These are phyloP conservation scores for Chymomyza costata DNA, from an alignment of 1,140 invertebrate species.

Conservation along the genomic window DNA sequence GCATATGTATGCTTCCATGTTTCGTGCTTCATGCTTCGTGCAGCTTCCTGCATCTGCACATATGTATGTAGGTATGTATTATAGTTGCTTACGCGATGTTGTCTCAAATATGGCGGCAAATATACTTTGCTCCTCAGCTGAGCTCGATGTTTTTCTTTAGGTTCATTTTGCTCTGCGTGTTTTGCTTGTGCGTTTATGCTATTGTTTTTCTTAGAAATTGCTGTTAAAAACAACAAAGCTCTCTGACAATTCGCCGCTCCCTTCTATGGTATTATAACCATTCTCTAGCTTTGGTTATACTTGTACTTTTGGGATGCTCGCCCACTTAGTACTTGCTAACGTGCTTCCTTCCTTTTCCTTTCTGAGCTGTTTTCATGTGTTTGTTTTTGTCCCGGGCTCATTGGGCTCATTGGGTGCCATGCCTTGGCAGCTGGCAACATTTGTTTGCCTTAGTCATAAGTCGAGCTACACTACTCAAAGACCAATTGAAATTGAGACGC, in stretches of 20 bases:
- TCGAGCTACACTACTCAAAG: too few species aligned
- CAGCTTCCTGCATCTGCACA: too few species aligned
- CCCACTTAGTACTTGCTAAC: not conserved
- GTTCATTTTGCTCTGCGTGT: constrained; percentile 1
- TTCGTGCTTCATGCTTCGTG: constrained; percentile 15
- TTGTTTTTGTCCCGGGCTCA: constrained; percentile 5
- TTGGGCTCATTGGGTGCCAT: not conserved
- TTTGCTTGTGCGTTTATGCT: constrained; percentile 12
- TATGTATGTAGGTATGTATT: too few species aligned
- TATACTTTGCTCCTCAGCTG: constrained; percentile 52
- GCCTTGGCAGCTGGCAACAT: not conserved
- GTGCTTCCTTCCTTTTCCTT: not conserved
- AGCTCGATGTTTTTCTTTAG: constrained; percentile 5
- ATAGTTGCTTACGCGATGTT: constrained; percentile 69
- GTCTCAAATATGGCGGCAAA: constrained; percentile 72
- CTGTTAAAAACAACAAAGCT: constrained; percentile 71
- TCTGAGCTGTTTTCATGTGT: constrained; percentile 9
- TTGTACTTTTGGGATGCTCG: not conserved
- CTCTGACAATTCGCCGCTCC: too few species aligned
- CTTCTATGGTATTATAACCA: too few species aligned
- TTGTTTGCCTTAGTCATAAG: constrained; percentile 61
- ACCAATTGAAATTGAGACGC: constrained; percentile 61
- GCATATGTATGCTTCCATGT: not conserved
- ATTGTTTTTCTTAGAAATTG: constrained; percentile 69
- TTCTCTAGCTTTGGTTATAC: too few species aligned